Conservation (phyloP, 2,797 vertebrate species). For the Sylvilagus floridanus region DNA sequence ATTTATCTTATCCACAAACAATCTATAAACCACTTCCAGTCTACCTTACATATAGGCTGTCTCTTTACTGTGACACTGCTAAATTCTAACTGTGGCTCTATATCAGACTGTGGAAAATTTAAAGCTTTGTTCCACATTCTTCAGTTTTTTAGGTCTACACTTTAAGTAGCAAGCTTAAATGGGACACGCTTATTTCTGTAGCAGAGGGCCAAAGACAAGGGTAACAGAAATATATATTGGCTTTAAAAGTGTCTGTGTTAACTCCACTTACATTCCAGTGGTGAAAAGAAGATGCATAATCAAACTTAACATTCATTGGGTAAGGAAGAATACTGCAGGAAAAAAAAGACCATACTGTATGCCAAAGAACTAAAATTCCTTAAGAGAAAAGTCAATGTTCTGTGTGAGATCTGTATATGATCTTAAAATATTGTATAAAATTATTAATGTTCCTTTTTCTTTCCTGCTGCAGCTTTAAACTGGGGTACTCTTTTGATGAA, state of each 20-base stretch:
- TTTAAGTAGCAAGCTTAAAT: background rate
- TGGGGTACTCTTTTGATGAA: background rate
- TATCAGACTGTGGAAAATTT: background rate
- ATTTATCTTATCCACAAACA: background rate
- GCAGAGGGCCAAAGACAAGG: background rate
- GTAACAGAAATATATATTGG: background rate
- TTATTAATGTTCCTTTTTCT: background rate
- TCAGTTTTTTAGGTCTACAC: background rate
- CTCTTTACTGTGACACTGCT: background rate
- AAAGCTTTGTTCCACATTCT: background rate
- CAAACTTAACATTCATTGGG: background rate
- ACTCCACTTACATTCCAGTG: background rate
- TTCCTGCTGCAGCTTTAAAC: background rate
- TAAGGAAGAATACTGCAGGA: background rate
- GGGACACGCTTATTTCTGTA: background rate
- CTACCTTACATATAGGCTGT: fast-evolving
- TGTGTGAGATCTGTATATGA: background rate
- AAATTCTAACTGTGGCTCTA: background rate
- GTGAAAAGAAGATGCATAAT: background rate
- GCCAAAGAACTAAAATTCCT: background rate
- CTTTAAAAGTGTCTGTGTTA: background rate
- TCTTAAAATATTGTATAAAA: too few relatives aligned
- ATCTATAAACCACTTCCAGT: background rate
- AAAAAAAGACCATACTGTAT: background rate
- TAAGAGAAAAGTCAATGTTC: background rate